These are phyloP conservation scores for Streblospio benedicti DNA, from an alignment of 1,140 invertebrate genomes.

Conservation along the genomic window DNA sequence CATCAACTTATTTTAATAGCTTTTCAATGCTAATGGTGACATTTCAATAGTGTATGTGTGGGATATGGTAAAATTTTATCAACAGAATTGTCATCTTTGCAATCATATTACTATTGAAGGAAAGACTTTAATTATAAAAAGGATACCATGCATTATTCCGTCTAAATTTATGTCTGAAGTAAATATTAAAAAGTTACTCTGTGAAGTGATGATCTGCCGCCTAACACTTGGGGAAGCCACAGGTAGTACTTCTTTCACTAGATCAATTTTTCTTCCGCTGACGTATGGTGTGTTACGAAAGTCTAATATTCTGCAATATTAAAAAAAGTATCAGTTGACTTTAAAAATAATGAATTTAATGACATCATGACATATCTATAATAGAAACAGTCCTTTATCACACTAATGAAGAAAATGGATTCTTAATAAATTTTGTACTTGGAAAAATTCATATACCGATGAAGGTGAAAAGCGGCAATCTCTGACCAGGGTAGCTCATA, in stretches of 20 bases:
- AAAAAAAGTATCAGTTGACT: background rate
- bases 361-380: too few relatives aligned
- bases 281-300: conserved; percentile 19
- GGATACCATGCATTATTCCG: too few relatives aligned
- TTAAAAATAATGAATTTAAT: too few relatives aligned
- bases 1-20: too few relatives aligned
- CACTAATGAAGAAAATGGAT: background rate
- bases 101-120: too few relatives aligned
- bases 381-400: background rate
- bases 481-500: conserved; percentile 19
- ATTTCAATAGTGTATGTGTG: too few relatives aligned
- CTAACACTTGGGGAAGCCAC: conserved; percentile 11
- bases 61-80: too few relatives aligned
- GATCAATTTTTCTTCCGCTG: conserved; percentile 13
- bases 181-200: background rate
- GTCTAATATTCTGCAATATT: conserved; percentile 13
- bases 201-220: conserved; percentile 10
- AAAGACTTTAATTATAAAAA: too few relatives aligned
- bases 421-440: background rate
- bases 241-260: conserved; percentile 13
- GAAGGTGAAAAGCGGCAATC: conserved; percentile 21
- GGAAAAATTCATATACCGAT: conserved; percentile 10
- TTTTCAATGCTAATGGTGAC: too few relatives aligned
- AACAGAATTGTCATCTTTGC: too few relatives aligned
- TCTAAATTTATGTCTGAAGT: too few relatives aligned